Evolutionary conservation across 2,888 invertebrate species (phyloP).

Genomic region (Diaprepes abbreviatus): DNA sequence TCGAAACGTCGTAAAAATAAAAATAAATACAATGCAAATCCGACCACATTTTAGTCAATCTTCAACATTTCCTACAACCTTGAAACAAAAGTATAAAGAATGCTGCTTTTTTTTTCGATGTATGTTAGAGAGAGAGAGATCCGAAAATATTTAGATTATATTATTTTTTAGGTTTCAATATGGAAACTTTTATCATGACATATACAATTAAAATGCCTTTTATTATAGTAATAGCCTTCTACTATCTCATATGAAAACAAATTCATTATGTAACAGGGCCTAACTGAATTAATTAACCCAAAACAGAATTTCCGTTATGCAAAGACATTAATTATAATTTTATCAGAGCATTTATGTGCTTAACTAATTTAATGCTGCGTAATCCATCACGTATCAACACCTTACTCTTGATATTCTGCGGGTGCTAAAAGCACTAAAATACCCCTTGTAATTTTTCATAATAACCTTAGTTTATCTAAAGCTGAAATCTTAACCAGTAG

Average conservation of each 20-base stretch:
- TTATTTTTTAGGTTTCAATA: no score
- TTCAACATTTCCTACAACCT: no score
- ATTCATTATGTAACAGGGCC: neutral
- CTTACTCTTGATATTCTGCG: conserved; percentile 4
- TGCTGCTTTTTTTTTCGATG: no score
- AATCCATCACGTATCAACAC: conserved; percentile 21
- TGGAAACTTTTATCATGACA: no score
- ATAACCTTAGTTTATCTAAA: neutral
- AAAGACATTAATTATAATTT: conserved; percentile 5
- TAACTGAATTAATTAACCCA: neutral
- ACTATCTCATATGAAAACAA: neutral
- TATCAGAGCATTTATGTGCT: neutral
- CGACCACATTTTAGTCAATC: no score
- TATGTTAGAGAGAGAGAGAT: no score
- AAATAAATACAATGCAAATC: no score
- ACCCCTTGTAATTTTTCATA: conserved; percentile 3
- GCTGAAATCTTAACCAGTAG: neutral
- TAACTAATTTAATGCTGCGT: neutral
- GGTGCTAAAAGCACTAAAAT: conserved; percentile 20
- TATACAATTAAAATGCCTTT: no score
- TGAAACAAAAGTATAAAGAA: no score
- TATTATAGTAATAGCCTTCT: no score
- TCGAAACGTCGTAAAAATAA: no score
- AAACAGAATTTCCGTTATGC: conserved; percentile 5
- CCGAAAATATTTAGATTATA: no score